Conservation (phyloP, 2,888 invertebrate genomes). For the Campoplex capitator region DNA sequence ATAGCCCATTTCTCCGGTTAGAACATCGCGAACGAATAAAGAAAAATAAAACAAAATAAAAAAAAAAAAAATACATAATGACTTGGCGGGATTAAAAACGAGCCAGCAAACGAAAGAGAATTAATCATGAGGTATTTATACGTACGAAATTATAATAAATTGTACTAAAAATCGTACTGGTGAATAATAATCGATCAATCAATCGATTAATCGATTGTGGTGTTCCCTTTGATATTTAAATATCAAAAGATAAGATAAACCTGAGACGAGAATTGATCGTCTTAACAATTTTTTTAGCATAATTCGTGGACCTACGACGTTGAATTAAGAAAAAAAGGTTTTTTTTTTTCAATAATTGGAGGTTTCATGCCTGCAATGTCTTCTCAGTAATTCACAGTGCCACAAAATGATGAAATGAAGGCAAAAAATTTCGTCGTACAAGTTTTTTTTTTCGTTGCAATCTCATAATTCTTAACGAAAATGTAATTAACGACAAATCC, state of each 20-base stretch:
- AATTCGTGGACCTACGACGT: constrained; percentile 41
- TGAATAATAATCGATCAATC: background rate
- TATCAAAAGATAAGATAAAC: constrained; percentile 1
- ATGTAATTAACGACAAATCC: constrained; percentile 38
- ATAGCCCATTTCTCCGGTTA: constrained; percentile 28
- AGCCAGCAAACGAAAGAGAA: constrained; percentile 11
- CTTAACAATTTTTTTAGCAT: constrained; percentile 22
- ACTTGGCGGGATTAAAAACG: constrained; percentile 18
- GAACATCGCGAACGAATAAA: constrained; percentile 12
- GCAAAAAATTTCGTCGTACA: background rate
- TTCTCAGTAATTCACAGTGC: constrained; percentile 11
- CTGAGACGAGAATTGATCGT: background rate
- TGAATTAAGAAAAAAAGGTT: constrained; percentile 18
- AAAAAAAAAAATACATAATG: background rate
- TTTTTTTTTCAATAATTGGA: constrained; percentile 36
- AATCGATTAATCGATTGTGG: background rate
- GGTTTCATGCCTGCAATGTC: constrained; percentile 19
- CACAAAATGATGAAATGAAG: constrained; percentile 7
- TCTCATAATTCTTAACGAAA: constrained; percentile 18
- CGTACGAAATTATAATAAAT: background rate
- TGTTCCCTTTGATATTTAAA: background rate
- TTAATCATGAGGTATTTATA: constrained; percentile 21
- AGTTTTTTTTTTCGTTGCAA: constrained; percentile 17
- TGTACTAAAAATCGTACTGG: constrained; percentile 9
- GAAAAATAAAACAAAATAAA: background rate